Base-by-base conservation (phyloP, 2,113 vertebrate genomes). In the Cephalopholis sonnerati region DNA sequence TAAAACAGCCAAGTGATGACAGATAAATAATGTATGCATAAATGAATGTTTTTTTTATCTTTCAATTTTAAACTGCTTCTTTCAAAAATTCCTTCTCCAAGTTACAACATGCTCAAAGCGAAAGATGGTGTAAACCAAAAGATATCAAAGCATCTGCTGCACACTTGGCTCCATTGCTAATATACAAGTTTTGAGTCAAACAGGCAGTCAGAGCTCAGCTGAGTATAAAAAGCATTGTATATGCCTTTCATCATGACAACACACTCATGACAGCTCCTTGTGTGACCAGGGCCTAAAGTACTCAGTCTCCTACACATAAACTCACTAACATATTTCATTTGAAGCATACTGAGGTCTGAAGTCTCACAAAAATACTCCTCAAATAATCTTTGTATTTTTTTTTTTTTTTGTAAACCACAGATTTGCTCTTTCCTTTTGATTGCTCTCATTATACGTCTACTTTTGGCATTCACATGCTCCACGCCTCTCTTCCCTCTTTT, bases 391-490 rank as follows among this genome's bases (percentile, higher is more conserved):
- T 9, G 5, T 75, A 54, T 61, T 22, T 66, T 41, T 24, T 13
- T 17, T 5, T 25, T 59, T 46, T 41, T 70, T 62, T 80, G n/a
- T 44, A 12, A 17, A n/a, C 22, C 16, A 22, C 54, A 55, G 39
- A 25, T 53, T 72, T 58, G 18, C 70, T 75, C 64, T 57, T 53
- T 24, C 55, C 15, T 78, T n/a, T 72, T 71, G 46, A 63, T 55
- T 16, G 15, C 57, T 77, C 46, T 76, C 66, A 74, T 88, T 69
- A 67, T 51, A 75, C 62, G 73, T 74, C 81, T 39, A 82, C 87
- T 79, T 82, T 77, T 85, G 63, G 48, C 76, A 65, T 64, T 74
- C 64, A 17, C 78, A 68, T 27, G 46, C 67, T 85, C 55, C 65
- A 10, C 13, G 7, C 62, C 58, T 76, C 70, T 81, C 66, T 67